A percentile compares a stretch with the other conserved stretches of the same genome.
phyloP scores from a whole-genome alignment of 2,888 invertebrate genomes.

The Elysia crispata region DNA sequence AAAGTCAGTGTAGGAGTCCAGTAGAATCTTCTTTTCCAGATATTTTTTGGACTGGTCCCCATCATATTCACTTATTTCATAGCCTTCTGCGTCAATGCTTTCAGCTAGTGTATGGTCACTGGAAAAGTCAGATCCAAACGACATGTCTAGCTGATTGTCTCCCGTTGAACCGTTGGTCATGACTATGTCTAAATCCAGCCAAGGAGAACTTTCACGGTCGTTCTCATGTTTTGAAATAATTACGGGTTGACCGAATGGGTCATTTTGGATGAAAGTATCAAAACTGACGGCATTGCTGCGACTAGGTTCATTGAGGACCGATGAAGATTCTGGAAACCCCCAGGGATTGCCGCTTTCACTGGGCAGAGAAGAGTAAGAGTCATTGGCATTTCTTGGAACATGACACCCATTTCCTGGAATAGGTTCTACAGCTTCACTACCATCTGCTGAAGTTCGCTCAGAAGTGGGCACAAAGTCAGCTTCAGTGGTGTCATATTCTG shows the following conservation, averaged over 20 bases:
- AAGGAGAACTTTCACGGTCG: neutral
- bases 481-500: too few species aligned
- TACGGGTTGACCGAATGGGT: too few species aligned
- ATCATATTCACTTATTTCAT: too few species aligned
- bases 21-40: too few species aligned
- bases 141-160: neutral
- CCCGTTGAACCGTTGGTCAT: neutral
- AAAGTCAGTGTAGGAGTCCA: too few species aligned
- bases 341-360: neutral
- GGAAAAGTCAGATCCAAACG: conserved; percentile 1
- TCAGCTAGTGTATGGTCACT: too few species aligned
- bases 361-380: too few species aligned
- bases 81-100: too few species aligned
- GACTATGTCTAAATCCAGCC: neutral
- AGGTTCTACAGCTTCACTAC: conserved; percentile 20
- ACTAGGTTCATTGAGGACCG: neutral
- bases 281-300: neutral
- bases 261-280: too few species aligned
- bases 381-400: neutral
- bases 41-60: too few species aligned
- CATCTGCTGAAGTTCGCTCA: conserved; percentile 43
- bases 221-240: too few species aligned
- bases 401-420: neutral
- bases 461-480: neutral
- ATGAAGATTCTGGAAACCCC: neutral